Evolutionary conservation across 2,113 vertebrate genomes (phyloP).

Genomic region (Balaeniceps rex): DNA sequence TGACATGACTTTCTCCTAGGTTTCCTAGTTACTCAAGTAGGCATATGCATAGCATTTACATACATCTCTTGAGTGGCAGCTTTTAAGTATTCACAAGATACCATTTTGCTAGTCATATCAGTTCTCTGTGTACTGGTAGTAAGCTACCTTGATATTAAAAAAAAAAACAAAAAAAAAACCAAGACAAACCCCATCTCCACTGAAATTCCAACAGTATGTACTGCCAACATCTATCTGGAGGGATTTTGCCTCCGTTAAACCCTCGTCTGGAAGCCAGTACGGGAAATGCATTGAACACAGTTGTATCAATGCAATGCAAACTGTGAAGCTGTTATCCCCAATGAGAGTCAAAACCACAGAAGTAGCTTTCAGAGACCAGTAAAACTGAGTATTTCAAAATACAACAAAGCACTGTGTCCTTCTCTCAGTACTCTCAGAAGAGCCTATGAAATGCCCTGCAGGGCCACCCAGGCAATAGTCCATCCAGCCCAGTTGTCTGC

Average conservation of each 20-base stretch:
- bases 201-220: neutral
- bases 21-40: neutral
- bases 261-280: neutral
- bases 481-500: neutral
- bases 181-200: neutral
- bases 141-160: neutral
- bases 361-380: neutral
- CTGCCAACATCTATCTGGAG: neutral
- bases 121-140: neutral
- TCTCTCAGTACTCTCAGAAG: neutral
- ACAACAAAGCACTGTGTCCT: neutral
- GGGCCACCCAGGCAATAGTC: accelerated
- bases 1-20: neutral
- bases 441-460: neutral
- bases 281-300: neutral
- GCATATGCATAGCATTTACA: neutral
- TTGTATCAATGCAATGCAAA: neutral
- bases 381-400: neutral
- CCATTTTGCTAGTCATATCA: too few relatives aligned
- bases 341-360: neutral
- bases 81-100: neutral
- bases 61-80: neutral
- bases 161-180: too few relatives aligned
- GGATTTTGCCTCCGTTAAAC: neutral
- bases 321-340: neutral